Evolutionary conservation across 2,113 vertebrate genomes (phyloP), one percentile per base, ranked within the genome.

Genomic region (Tragelaphus scriptus): DNA sequence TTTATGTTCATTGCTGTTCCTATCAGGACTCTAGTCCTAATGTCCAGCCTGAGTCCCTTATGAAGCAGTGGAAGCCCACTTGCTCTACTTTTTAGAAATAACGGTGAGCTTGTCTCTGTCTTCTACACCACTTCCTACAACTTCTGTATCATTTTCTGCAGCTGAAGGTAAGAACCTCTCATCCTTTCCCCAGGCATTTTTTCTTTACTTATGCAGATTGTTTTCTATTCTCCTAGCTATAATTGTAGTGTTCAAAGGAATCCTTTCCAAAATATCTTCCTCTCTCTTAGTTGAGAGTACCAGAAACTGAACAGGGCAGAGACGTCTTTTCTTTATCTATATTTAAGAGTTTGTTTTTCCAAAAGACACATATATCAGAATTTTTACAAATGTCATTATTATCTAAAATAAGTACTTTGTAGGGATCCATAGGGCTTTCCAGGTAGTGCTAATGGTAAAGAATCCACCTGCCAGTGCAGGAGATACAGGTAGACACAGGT

Each of bases 291-390:
- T 15, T 71, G 36, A 47, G 9, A 87, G 56, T 68, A 97, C 44
- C 68, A 82, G 51, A 14, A 87, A 79, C 30, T 65, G 13, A 26
- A 25, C 30, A 47, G 23, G 11, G 56, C 80, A 91, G 51, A 49
- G 47, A 84, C 51, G 3, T 90, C 71, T 61, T 95, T 96, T 88
- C 86, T 49, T 96, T 90, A n/a, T 56, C 63, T 88, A n/a, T 82
- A 91, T 89, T 85, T 88, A 44, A 94, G 95, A 95, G 80, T 91
- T 85, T 95, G 40, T 36, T 81, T 93, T 91, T 59, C 77, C 49
- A 87, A 92, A 85, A 86, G 30, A 49, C 58, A 14, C 51, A 58
- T 61, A 32, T 88, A 77, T 17, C 30, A 87, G 87, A 44, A 95
- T 80, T 63, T 36, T 58, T 44, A 10, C 86, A 96, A 96, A 92